Evolutionary conservation across 2,113 vertebrate genomes (phyloP).

Genomic region (Apteryx owenii): DNA sequence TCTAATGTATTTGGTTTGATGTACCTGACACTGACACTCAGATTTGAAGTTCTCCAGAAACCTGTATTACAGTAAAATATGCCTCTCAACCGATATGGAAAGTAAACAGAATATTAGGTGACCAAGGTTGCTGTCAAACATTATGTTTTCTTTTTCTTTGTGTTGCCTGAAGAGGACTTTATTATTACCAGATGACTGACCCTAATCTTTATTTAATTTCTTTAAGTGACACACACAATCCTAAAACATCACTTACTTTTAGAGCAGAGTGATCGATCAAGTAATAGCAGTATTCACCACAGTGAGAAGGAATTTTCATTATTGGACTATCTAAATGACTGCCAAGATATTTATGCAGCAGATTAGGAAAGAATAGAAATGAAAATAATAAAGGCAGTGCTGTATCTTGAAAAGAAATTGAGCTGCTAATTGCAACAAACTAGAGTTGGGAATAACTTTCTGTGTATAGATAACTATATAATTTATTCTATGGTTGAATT

Average conservation of each 20-base stretch:
- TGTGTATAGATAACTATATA: not conserved
- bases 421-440: not conserved
- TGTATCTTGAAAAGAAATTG: not conserved
- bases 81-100: not conserved
- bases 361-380: not conserved
- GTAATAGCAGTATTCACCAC: slow-evolving; percentile 39
- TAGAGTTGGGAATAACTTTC: not conserved
- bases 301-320: slow-evolving; percentile 11
- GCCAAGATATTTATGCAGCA: not conserved
- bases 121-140: not conserved
- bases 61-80: not conserved
- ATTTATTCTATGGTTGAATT: not conserved
- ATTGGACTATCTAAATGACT: not conserved
- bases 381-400: not conserved
- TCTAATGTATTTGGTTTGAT: not conserved
- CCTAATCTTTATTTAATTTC: slow-evolving; percentile 51
- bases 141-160: not conserved
- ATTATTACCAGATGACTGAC: not conserved
- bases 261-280: slow-evolving; percentile 1
- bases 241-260: slow-evolving; percentile 23
- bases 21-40: not conserved
- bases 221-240: slow-evolving; percentile 3
- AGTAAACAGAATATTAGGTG: not conserved
- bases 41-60: not conserved
- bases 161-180: not conserved